Percentiles rank a stretch among this genome's conserved stretches.
These are phyloP conservation scores for Philhelius pedissequus DNA, from an alignment of 2,888 invertebrate species.

Conservation along the genomic window DNA sequence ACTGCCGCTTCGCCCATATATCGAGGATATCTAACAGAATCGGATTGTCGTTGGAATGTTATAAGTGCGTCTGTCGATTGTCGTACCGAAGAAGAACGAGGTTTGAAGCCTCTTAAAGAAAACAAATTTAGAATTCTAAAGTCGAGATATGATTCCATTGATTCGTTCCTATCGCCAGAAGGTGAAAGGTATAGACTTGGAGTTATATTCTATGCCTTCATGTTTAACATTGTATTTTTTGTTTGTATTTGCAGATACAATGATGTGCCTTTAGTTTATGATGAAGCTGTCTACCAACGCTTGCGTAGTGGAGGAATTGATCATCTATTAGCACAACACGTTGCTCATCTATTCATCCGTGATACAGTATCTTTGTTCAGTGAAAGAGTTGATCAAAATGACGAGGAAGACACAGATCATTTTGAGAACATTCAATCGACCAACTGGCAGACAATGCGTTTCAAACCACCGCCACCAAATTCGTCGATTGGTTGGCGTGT, in stretches of 20 bases:
- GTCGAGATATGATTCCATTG: conserved; percentile 98
- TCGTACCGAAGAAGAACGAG: conserved; percentile 94
- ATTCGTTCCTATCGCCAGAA: conserved; percentile 95
- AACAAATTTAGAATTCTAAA: conserved; percentile 93
- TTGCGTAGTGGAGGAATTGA: conserved; percentile 94
- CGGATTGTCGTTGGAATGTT: conserved; percentile 98
- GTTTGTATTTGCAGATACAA: conserved; percentile 86
- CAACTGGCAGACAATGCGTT: conserved; percentile 99
- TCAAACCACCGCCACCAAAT: conserved; percentile 98
- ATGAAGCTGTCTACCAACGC: conserved; percentile 89
- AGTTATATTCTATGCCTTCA: not conserved
- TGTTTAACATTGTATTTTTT: not conserved
- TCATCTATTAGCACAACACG: conserved; percentile 94
- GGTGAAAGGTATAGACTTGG: conserved; percentile 83
- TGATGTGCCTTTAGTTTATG: conserved; percentile 94
- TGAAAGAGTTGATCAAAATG: conserved; percentile 96
- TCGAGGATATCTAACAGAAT: conserved; percentile 95
- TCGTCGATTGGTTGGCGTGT: conserved; percentile 99
- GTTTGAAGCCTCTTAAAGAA: conserved; percentile 84
- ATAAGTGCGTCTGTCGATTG: conserved; percentile 98
- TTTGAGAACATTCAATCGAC: conserved; percentile 99
- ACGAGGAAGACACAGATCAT: conserved; percentile 96
- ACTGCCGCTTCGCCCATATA: conserved; percentile 98
- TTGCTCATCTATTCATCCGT: conserved; percentile 98
- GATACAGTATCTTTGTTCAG: conserved; percentile 97